These are phyloP conservation scores for Ectemnius lituratus DNA, from an alignment of 2,888 invertebrate species.

Conservation along the genomic window DNA sequence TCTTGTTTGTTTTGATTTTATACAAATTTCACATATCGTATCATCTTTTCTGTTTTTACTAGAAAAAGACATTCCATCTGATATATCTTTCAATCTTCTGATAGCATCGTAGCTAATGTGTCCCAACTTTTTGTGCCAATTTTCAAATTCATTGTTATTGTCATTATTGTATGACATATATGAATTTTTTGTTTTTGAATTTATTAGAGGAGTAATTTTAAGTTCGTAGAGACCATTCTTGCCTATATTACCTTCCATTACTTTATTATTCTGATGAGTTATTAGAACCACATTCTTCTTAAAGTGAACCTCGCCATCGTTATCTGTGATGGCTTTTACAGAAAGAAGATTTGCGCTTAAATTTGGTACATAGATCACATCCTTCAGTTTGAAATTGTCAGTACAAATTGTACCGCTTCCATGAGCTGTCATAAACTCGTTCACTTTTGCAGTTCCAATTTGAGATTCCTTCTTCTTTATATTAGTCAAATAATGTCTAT, in stretches of 20 bases:
- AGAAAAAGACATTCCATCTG: background rate
- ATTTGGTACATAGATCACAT: slow-evolving; percentile 20
- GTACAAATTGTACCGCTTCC: background rate
- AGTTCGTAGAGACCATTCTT: slow-evolving; percentile 6
- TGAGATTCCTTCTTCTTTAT: background rate
- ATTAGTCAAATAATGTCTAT: background rate
- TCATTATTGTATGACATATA: background rate
- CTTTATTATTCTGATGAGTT: background rate
- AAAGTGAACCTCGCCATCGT: slow-evolving; percentile 3
- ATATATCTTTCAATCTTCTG: too few species aligned
- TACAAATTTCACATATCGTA: slow-evolving; percentile 19
- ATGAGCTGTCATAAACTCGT: slow-evolving; percentile 1
- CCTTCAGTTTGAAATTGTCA: background rate
- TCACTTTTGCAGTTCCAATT: slow-evolving; percentile 2
- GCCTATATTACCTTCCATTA: background rate
- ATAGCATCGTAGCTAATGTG: background rate
- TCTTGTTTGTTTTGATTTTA: slow-evolving; percentile 43
- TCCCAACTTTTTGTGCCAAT: slow-evolving; percentile 14
- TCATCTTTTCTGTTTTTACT: background rate
- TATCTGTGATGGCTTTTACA: slow-evolving; percentile 13
- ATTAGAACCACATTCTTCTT: background rate
- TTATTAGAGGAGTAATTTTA: too few species aligned
- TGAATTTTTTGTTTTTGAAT: background rate
- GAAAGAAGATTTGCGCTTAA: slow-evolving; percentile 15
- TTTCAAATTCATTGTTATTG: background rate